phyloP scores from a whole-genome alignment of 2,888 invertebrate species.

The Morpho helenor region DNA sequence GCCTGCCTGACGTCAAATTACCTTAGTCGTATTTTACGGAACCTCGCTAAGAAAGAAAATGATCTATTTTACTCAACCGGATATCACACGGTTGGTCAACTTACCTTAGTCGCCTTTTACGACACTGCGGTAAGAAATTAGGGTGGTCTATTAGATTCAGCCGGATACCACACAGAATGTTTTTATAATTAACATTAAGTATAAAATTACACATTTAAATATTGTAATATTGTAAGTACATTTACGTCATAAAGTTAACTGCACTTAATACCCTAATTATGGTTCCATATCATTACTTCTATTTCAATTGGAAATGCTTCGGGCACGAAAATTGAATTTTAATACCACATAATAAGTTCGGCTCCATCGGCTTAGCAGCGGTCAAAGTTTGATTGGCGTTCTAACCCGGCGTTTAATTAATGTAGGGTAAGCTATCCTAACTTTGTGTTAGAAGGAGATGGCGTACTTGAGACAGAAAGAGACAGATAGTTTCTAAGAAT shows the following conservation, averaged over 20 bases:
- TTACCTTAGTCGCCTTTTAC: too few species aligned
- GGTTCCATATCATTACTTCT: constrained; percentile 37
- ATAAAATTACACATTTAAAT: too few species aligned
- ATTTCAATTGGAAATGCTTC: constrained; percentile 61
- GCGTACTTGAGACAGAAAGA: constrained; percentile 38
- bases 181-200: too few species aligned
- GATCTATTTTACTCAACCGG: too few species aligned
- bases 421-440: constrained; percentile 59
- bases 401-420: constrained; percentile 74
- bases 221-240: not conserved
- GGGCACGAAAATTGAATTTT: constrained; percentile 69
- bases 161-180: too few species aligned
- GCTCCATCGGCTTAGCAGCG: constrained; percentile 71
- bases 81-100: too few species aligned
- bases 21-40: too few species aligned
- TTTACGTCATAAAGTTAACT: constrained; percentile 30
- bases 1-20: too few species aligned
- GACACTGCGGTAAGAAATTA: too few species aligned
- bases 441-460: constrained; percentile 50
- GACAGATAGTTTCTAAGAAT: constrained; percentile 48
- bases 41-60: too few species aligned
- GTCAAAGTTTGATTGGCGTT: constrained; percentile 77
- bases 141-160: too few species aligned
- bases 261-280: constrained; percentile 35
- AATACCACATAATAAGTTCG: constrained; percentile 74